phyloP scores from a whole-genome alignment of 2,113 vertebrate genomes.

The Harpagus bidentatus region DNA sequence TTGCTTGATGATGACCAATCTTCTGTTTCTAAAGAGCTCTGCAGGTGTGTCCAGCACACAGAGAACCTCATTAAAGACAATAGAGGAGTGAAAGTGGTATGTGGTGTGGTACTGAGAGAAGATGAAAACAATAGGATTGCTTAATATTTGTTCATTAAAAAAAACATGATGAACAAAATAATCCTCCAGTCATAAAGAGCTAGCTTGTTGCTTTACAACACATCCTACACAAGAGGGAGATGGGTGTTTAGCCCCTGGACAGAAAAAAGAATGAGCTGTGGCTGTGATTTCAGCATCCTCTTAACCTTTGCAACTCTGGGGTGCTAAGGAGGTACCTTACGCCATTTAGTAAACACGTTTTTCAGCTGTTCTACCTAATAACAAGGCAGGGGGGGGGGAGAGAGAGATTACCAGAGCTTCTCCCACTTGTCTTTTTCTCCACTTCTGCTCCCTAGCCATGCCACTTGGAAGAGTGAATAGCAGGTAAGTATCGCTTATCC shows the following conservation, averaged over 20 bases:
- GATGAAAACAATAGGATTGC: neutral
- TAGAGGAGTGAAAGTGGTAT: neutral
- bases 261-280: neutral
- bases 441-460: neutral
- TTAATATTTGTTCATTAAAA: neutral
- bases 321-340: neutral
- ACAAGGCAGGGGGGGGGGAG: neutral
- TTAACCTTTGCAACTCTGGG: neutral
- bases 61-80: neutral
- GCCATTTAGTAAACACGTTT: neutral
- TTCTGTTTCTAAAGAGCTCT: constrained; percentile 17
- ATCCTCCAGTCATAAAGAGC: neutral
- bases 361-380: neutral
- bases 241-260: neutral
- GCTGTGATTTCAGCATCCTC: neutral
- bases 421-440: neutral
- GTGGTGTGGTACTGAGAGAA: neutral
- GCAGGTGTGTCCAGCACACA: neutral
- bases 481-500: neutral
- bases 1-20: neutral
- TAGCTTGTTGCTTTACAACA: neutral
- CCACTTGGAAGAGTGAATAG: neutral
- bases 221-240: neutral
- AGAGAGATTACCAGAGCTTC: neutral
- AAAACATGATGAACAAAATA: neutral